Conservation (phyloP, 2,113 vertebrate genomes). For the Brachyhypopomus gauderio region DNA sequence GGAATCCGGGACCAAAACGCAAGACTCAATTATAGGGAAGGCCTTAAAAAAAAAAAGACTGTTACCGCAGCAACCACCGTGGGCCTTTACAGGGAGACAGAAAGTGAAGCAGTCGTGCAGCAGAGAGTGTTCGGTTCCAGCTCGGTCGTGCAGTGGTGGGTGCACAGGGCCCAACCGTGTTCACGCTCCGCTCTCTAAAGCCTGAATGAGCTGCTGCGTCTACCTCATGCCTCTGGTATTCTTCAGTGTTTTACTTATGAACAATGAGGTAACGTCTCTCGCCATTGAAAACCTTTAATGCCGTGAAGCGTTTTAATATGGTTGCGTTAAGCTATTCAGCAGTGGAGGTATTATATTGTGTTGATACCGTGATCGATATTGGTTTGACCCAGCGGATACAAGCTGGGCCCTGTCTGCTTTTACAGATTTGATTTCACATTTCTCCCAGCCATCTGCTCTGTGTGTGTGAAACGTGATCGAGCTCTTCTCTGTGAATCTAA, state of each 20-base stretch:
- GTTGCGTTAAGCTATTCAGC: not conserved
- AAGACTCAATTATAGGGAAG: conserved; percentile 69
- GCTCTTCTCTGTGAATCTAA: conserved; percentile 33
- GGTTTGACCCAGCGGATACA: not conserved
- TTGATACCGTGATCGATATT: not conserved
- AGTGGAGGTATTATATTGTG: not conserved
- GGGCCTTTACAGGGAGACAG: conserved; percentile 65
- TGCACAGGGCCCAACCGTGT: conserved; percentile 30
- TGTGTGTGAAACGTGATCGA: conserved; percentile 18
- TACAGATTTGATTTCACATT: conserved; percentile 24
- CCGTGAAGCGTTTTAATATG: not conserved
- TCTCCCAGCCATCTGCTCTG: not conserved
- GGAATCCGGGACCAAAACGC: conserved; percentile 68
- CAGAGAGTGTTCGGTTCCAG: conserved; percentile 37
- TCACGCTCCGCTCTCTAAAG: conserved; percentile 17
- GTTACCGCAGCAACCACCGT: conserved; percentile 70
- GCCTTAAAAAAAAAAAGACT: conserved; percentile 59
- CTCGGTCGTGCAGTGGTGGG: conserved; percentile 15
- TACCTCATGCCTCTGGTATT: not conserved
- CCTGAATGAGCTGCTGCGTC: not conserved
- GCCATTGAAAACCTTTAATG: not conserved
- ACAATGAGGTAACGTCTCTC: not conserved
- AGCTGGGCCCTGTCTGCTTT: not conserved
- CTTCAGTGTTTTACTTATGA: conserved; percentile 3
- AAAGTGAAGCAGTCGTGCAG: conserved; percentile 43